Base-by-base conservation (phyloP, 2,888 invertebrate genomes). In the Campoletis raptor region DNA sequence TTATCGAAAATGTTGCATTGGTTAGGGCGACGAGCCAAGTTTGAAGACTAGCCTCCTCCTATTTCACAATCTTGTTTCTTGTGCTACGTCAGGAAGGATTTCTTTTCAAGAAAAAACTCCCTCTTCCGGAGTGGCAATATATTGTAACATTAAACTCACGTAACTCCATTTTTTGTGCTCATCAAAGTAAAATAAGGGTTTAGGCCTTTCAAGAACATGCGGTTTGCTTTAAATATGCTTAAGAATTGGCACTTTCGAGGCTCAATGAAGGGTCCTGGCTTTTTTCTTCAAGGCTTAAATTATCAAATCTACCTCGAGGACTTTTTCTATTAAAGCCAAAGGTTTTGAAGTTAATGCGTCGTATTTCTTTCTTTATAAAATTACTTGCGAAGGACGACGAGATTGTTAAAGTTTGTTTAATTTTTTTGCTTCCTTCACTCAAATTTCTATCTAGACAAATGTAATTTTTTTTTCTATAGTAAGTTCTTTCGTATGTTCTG, bases 1-100 rank as follows among this genome's bases (percentile, higher is more conserved):
- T 76, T 77, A 54, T 78, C 18, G 52, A 40, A 67, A 69, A 54
- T 10, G 52, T 12, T 69, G 40, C 30, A 78, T 78, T 24, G 21
- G 54, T 54, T 18, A 15, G 52, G 54, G 67, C 67, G 40, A 37
- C 54, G 67, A 78, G 78, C 45, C 79, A 80, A 70, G 18, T 61
- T 80, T 80, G n/a, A 5, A 45, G 30, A 61, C 57, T 70, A 45
- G 40, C 21, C 8, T 57, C 6, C 18, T n/a, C 12, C 9, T 61
- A 57, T 57, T 30, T 30, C 57, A 42, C 24, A 54, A 42, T 69
- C 54, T n/a, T 69, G 40, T 18, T 69, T 30, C 21, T 79, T 40
- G 30, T 54, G 52, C 69, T 15, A 30, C 57, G 24, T 54, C 24
- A 24, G 69, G 24, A 79, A 42, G 12, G 69, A 52, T 54, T 54